Evolutionary conservation across 2,888 invertebrate genomes (phyloP), one percentile per base, ranked within the genome.

Genomic region (Thera britannica): DNA sequence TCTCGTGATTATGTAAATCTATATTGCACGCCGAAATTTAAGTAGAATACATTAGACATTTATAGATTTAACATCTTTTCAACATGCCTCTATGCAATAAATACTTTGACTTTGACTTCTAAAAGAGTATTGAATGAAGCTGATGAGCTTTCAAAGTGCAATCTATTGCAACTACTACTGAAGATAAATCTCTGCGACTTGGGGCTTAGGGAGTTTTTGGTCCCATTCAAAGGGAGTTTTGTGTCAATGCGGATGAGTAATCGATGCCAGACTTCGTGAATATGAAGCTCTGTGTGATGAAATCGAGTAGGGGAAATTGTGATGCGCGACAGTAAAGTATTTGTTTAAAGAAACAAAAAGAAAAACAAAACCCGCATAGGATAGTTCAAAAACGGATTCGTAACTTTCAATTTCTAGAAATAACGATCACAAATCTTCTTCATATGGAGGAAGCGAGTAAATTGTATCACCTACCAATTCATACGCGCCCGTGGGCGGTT

Each of bases 401-500:
- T 8, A 5, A 23, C 52, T 9, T 52, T 34, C 34, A 9, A 46
- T 52, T 23, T 52, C 23, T 9, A 52, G 8, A 34, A 51, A 12
- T 34, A 34, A 8, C 34, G 23, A 52, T 54, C 11, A 36, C 3
- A 36, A n/a, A 36, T 55, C 55, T 36, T 11, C 55, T 55, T 36
- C 4, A n/a, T 5, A 36, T 35, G 36, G 38, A 57, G 49, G 41
- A 56, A 46, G 46, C 63, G 57, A 49, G 81, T 79, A 90, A 88
- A 89, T 90, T 84, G 80, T 75, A 86, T 87, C 84, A 88, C 77
- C 79, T 79, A 80, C 78, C 81, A 83, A 74, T 86, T 85, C 79
- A 78, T 83, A 79, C 79, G 79, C 84, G 79, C 84, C 87, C 84
- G 82, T 80, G 77, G 86, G 85, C 88, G 81, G 85, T 84, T 88